Base-by-base conservation (phyloP, 2,797 vertebrate genomes). In the Pempheris klunzingeri region DNA sequence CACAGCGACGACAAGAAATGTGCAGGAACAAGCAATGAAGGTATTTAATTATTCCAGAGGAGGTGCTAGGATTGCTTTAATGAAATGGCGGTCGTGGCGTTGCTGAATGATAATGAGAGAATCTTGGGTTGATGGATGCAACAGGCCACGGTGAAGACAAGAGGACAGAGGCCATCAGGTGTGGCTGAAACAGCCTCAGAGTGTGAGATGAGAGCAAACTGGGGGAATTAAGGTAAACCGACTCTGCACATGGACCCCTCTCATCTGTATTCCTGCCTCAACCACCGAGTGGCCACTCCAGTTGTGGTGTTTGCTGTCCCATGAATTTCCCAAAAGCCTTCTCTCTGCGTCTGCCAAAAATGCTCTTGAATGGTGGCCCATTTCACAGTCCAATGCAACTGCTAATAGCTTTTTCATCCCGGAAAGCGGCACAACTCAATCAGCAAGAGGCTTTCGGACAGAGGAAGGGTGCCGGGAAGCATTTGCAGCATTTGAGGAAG, bases 321-420 rank as follows among this genome's bases (percentile, higher is more conserved):
- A 75, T 77, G 80, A 85, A 75, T 86, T 86, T 86, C 74, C 85
- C 77, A 78, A 80, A 88, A 89, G 82, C 70, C 74, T 86, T 78
- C 69, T 63, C 74, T 74, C 59, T 30, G 71, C 32, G 0, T 82
- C 82, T 84, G 89, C 89, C 90, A 89, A 87, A 89, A 90, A 85
- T 52, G 63, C 85, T 87, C 74, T 75, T 85, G 84, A 92, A 90
- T 54, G 52, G 79, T 76, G 5, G 86, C 81, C 83, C 85, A 92
- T 95, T 95, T 94, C 92, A 94, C 94, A 94, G 93, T 91, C 91
- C 90, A 90, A 74, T 84, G 89, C 77, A 72, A 82, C 77, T 57
- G 78, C 90, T 93, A 94, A 95, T 94, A 88, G 91, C 84, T 91
- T 93, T 93, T 88, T 91, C 86, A 87, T 90, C 80, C 74, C 39